Conservation (phyloP, 2,113 vertebrate species). For the Alligator mississippiensis region DNA sequence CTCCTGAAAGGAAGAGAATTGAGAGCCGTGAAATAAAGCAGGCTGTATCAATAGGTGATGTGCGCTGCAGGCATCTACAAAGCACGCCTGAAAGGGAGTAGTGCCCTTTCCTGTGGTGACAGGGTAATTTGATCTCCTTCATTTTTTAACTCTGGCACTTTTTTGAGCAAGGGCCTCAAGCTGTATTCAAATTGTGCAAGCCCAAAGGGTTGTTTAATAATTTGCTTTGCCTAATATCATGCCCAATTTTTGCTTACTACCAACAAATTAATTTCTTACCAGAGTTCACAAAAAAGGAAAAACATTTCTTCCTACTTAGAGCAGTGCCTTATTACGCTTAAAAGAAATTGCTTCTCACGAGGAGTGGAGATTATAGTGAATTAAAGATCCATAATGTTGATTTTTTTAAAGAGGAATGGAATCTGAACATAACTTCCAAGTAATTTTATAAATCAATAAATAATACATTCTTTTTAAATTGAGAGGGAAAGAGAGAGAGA, state of each 20-base stretch:
- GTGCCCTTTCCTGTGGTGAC: slow-evolving; percentile 77
- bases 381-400: neutral
- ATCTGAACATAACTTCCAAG: slow-evolving; percentile 26
- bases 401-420: neutral
- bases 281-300: slow-evolving; percentile 1
- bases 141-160: slow-evolving; percentile 74
- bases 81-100: slow-evolving; percentile 75
- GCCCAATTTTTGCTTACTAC: slow-evolving; percentile 62
- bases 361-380: neutral
- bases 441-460: slow-evolving; percentile 21
- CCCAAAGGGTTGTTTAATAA: slow-evolving; percentile 71
- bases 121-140: slow-evolving; percentile 82
- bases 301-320: slow-evolving; percentile 12
- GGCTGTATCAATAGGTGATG: slow-evolving; percentile 84
- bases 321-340: neutral
- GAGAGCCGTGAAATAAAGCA: slow-evolving; percentile 82
- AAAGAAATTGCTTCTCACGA: neutral
- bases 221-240: slow-evolving; percentile 66
- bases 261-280: slow-evolving; percentile 60
- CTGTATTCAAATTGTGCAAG: slow-evolving; percentile 73
- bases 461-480: neutral
- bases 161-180: slow-evolving; percentile 70
- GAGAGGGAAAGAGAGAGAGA: neutral
- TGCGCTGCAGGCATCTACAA: slow-evolving; percentile 78
- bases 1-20: slow-evolving; percentile 79